These are phyloP conservation scores for Alviniconcha strummeri DNA, from an alignment of 2,888 invertebrate genomes.

Conservation along the genomic window DNA sequence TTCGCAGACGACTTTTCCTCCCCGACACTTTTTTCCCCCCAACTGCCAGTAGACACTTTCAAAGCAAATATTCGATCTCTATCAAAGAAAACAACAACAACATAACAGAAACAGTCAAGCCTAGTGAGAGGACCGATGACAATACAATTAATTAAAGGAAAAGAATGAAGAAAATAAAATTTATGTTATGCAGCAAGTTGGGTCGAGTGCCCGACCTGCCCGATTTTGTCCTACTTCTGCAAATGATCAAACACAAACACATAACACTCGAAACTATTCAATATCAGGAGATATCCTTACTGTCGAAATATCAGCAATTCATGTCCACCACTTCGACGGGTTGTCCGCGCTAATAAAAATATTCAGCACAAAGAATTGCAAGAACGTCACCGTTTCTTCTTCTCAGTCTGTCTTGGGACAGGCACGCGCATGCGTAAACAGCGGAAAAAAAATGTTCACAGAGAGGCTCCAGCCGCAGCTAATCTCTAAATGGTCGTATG, in stretches of 20 bases:
- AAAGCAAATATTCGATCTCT: no score
- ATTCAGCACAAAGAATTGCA: slow-evolving; percentile 33
- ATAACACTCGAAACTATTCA: not conserved
- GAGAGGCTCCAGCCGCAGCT: slow-evolving; percentile 20
- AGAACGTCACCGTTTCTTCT: slow-evolving; percentile 29
- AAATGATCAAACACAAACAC: not conserved
- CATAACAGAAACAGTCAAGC: no score
- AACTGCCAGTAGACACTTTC: no score
- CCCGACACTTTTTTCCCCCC: no score
- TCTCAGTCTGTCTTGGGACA: slow-evolving; percentile 30
- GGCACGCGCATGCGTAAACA: slow-evolving; percentile 31
- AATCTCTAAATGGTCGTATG: slow-evolving; percentile 12
- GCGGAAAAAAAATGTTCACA: slow-evolving; percentile 14
- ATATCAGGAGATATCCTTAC: not conserved
- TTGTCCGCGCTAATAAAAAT: not conserved
- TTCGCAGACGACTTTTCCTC: no score
- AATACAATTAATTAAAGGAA: not conserved
- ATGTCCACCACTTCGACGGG: slow-evolving; percentile 12
- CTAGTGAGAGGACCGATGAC: no score
- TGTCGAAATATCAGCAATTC: slow-evolving; percentile 14
- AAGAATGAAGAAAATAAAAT: not conserved
- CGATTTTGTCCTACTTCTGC: slow-evolving; percentile 14
- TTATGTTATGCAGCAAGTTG: slow-evolving; percentile 11
- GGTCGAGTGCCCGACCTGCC: slow-evolving; percentile 32
- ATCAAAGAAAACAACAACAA: no score